phyloP scores from a whole-genome alignment of 2,888 invertebrate genomes.

The Seladonia tumulorum region DNA sequence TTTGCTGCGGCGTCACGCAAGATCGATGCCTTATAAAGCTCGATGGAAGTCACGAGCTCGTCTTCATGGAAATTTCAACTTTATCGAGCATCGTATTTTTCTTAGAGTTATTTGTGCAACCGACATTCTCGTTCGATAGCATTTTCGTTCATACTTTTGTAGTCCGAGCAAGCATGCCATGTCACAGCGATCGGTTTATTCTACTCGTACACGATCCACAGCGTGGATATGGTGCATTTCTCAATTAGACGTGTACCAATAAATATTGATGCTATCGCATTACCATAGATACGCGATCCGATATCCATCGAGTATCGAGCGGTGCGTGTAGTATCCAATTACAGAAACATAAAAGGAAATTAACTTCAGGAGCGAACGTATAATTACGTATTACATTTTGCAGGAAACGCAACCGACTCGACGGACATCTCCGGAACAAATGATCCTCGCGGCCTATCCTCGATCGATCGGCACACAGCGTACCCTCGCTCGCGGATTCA shows the following conservation, averaged over 20 bases:
- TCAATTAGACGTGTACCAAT: not conserved
- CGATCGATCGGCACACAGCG: constrained; percentile 1
- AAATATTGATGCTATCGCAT: not conserved
- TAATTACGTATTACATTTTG: not conserved
- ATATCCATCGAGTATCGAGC: not conserved
- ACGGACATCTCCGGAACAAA: not conserved
- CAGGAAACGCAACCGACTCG: not conserved
- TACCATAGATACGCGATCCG: not conserved
- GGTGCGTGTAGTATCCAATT: not conserved
- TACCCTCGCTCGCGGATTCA: not conserved
- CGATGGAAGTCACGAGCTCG: not conserved
- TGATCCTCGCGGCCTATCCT: not conserved
- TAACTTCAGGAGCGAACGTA: not conserved
- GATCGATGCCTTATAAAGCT: not conserved
- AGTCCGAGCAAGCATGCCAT: not conserved
- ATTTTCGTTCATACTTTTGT: not conserved
- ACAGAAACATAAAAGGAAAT: constrained; percentile 8
- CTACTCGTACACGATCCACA: not conserved
- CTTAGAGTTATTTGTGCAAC: not conserved
- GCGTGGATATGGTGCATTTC: not conserved
- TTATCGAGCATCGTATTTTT: no score
- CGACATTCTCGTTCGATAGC: no score
- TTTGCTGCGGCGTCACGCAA: not conserved
- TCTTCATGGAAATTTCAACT: not conserved
- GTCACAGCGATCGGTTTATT: no score